A percentile compares a stretch with the other conserved stretches of the same genome.
phyloP scores from a whole-genome alignment of 2,113 vertebrate genomes.

The Machaerirhynchus nigripectus region DNA sequence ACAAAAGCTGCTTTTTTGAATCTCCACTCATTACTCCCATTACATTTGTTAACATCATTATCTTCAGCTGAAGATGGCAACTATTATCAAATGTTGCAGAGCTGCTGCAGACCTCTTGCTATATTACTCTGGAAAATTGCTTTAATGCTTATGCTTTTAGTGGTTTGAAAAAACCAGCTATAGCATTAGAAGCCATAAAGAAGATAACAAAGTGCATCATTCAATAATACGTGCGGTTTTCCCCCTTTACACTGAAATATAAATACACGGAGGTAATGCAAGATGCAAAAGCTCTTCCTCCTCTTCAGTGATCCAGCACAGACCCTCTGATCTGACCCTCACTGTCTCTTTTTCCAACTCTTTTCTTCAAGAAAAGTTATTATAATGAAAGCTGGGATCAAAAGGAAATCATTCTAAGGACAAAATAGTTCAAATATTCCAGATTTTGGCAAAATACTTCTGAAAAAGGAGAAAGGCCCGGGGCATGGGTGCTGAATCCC shows the following conservation, averaged over 20 bases:
- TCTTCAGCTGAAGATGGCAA: constrained; percentile 72
- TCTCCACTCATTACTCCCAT: constrained; percentile 78
- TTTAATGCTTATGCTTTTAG: constrained; percentile 78
- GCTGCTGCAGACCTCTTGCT: constrained; percentile 69
- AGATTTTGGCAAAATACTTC: not conserved
- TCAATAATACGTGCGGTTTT: constrained; percentile 42
- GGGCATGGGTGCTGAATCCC: not conserved
- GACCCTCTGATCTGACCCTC: not conserved
- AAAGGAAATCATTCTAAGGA: not conserved
- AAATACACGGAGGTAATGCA: constrained; percentile 7
- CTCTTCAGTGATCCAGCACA: not conserved
- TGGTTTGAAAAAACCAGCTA: constrained; percentile 64
- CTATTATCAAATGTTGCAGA: constrained; percentile 70
- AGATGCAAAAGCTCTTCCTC: constrained; percentile 13
- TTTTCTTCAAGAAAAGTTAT: not conserved
- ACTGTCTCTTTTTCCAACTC: not conserved
- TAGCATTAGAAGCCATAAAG: constrained; percentile 68
- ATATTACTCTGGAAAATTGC: constrained; percentile 76
- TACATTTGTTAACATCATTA: constrained; percentile 79
- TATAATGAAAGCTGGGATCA: not conserved
- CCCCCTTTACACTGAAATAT: constrained; percentile 16
- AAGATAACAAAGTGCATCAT: constrained; percentile 62
- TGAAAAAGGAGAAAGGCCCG: not conserved
- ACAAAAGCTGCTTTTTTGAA: constrained; percentile 76
- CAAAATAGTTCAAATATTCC: rapidly evolving